Evolutionary conservation across 2,888 invertebrate species (phyloP), one percentile per base, ranked within the genome.

Genomic region (Elgonia sp.): DNA sequence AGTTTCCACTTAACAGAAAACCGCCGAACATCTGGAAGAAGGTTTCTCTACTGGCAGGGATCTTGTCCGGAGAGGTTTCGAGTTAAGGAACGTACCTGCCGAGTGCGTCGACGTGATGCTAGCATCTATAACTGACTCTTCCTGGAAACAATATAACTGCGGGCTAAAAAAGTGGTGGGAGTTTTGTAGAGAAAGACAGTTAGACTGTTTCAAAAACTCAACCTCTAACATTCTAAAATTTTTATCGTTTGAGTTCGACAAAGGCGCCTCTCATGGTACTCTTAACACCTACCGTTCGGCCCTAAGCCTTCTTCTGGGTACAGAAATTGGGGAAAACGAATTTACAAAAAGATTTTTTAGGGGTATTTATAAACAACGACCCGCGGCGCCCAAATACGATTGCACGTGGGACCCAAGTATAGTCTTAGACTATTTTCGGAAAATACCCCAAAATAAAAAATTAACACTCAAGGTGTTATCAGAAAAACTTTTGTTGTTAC

Each of bases 21-120:
- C 20, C n/a, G 7, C 53, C 53, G 14, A n/a, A 2, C 7, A n/a
- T n/a, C 5, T 63, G 63, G 63, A 39, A 39, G 39, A 21, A 63
- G 12, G 14, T 29, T 63, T 29, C n/a, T 14, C 20, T 76, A 46
- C 65, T 87, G 77, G 77, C 82, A 21, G 87, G 65, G 63, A 65
- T 73, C 20, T 81, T 85, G 65, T 89, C 80, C 16, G 81, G 89
- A 20, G 80, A 53, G 63, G 77, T 2, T 53, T 89, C 12, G n/a
- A 50, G 12, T 67, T 55, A 55, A 89, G 69, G 63, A 62, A 87
- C 14, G 67, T 80, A 8, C 83, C 85, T 9, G 7, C 14, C 3
- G 39, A 63, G n/a, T 37, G 39, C 2, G 6, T 67, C 42, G 21
- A 20, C 4, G 18, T 67, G 12, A 42, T 67, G 42, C 42, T 67